Base-by-base conservation (phyloP, 2,888 invertebrate genomes). In the Acrobasis consociella region DNA sequence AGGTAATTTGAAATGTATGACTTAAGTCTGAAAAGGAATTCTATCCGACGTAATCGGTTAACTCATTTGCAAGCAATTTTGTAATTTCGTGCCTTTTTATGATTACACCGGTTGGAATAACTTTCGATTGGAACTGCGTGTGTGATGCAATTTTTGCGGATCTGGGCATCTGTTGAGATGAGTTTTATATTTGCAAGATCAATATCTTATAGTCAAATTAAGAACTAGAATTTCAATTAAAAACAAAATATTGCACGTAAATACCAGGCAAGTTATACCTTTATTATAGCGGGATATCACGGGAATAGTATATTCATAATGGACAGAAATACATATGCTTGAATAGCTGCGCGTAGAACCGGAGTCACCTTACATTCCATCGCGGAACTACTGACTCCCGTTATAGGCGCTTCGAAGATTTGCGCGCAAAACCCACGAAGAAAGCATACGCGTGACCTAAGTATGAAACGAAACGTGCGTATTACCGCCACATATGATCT, bases 371-470 rank as follows among this genome's bases (percentile, higher is more conserved):
- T 75, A 77, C 85, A 87, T 87, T 86, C 87, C 85, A 78, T 82
- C 80, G 86, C 83, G 84, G 83, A 82, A 84, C 86, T 80, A 79
- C 76, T 80, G 78, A 80, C 81, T 85, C 89, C 91, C 91, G 91
- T 91, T 91, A 91, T 71, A 78, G 78, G 76, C 81, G 75, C 80
- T 83, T 79, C 80, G 73, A 78, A 83, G 86, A 86, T 89, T 90
- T 83, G 88, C 89, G 86, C 86, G 89, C 89, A 86, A 91, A 89
- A 89, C 86, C 78, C 85, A 82, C 84, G 86, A 91, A 89, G 91
- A 91, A 91, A 91, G 91, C 90, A 84, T 76, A 85, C 83, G 82
- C 91, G 90, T 91, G 91, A 89, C 84, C 76, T 65, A 82, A 80
- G 82, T 91, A 74, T 81, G 72, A 81, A 90, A 78, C 70, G 71